Evolutionary conservation across 2,797 vertebrate species (phyloP), one percentile per base, ranked within the genome.

Genomic region (Liasis olivaceus): DNA sequence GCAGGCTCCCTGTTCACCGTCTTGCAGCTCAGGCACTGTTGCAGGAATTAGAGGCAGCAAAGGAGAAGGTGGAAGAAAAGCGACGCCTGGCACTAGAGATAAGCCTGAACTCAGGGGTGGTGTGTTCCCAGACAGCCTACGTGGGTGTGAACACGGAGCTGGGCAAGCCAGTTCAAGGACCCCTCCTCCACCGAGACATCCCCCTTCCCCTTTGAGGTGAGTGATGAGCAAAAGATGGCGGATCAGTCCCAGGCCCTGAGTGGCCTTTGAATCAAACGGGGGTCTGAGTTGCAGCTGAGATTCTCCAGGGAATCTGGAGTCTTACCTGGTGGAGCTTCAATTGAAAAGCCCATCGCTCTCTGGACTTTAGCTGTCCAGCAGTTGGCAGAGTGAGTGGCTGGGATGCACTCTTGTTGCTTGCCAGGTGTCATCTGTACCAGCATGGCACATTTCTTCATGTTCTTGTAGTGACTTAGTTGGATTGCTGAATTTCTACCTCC

Each of bases 81-180:
- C 85, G 28, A 17, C 47, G 17, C 4, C 51, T 90, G 85, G 92
- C 85, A 0, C 66, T 93, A 72, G 85, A 90, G 85, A 93, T 69
- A 15, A 93, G 92, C 85, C 36, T 93, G 66, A 90, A 17, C 59
- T 93, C 92, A 11, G 92, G 89, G 95, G 98, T 98, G 92, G 97
- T 98, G 96, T 98, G 98, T 87, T 93, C 96, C 31, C 97, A 97
- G 95, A 98, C 98, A 0, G 97, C 98, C 64, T 98, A 98, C 94
- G 97, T 98, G 28, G 98, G 97, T 4, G 94, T 98, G 91, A 97
- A 97, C 94, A 98, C 97, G 93, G 95, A 95, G 11, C 91, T 92
- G 3, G 94, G 95, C 4, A 28, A 97, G 54, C 58, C 95, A 0
- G 86, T 98, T 42, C 92, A 96, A 92, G 97, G 97, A 4, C 97